A percentile compares a stretch with the other conserved stretches of the same genome.
Evolutionary conservation across 1,140 invertebrate genomes (phyloP).

Genomic region (Pogonomyrmex californicus): DNA sequence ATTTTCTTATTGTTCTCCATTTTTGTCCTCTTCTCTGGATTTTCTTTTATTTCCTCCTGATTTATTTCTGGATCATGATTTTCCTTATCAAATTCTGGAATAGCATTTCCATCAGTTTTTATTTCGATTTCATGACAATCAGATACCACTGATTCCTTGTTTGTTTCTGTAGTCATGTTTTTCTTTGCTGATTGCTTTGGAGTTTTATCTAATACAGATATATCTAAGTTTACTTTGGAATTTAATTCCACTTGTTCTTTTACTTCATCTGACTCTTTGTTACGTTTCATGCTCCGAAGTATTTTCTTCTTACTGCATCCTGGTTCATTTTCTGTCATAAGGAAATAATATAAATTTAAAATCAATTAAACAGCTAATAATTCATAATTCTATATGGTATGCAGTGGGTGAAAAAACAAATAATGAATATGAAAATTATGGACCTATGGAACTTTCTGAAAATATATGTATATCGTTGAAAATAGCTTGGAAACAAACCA

Average conservation of each 20-base stretch:
- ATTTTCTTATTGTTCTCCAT: not conserved
- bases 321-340: constrained; percentile 1
- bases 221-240: constrained; percentile 5
- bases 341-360: not conserved
- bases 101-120: not conserved
- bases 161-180: not conserved
- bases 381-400: not conserved
- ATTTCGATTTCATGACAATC: not conserved
- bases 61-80: constrained; percentile 39
- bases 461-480: too few relatives aligned
- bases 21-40: constrained; percentile 56
- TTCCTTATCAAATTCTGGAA: constrained; percentile 46
- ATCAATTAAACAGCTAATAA: not conserved
- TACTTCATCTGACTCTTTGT: not conserved
- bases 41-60: constrained; percentile 22
- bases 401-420: too few relatives aligned
- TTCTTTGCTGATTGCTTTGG: constrained; percentile 36
- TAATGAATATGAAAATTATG: too few relatives aligned
- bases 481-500: too few relatives aligned
- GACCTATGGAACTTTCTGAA: too few relatives aligned
- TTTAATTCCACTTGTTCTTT: not conserved
- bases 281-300: not conserved
- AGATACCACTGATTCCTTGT: not conserved
- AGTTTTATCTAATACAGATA: constrained; percentile 33
- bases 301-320: not conserved